Conservation (phyloP, 2,797 vertebrate species). For the Furcifer pardalis region DNA sequence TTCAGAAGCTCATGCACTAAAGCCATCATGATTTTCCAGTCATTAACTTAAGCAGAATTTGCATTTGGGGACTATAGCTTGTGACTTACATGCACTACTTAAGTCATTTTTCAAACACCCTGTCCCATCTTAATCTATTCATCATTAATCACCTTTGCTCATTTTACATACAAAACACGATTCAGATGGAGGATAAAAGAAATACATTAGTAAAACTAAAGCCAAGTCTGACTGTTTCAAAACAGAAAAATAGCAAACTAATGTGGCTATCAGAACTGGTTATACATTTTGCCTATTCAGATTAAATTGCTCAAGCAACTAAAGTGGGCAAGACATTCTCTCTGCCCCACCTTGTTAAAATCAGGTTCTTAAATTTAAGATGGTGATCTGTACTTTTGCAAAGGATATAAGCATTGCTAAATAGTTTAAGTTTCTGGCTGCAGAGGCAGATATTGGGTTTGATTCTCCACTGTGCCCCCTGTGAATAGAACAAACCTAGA, state of each 20-base stretch:
- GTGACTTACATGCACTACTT: constrained; percentile 80
- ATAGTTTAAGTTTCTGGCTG: too few relatives aligned
- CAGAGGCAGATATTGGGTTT: too few relatives aligned
- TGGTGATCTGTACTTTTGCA: neutral
- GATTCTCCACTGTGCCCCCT: too few relatives aligned
- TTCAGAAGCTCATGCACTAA: constrained; percentile 67
- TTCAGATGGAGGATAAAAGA: constrained; percentile 82
- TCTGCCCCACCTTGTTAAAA: neutral
- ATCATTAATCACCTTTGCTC: constrained; percentile 85
- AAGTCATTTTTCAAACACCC: constrained; percentile 84
- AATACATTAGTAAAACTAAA: constrained; percentile 82
- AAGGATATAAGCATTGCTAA: neutral
- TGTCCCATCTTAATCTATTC: constrained; percentile 83
- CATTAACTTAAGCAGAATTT: constrained; percentile 83
- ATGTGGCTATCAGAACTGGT: constrained; percentile 70
- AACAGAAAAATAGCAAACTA: constrained; percentile 71
- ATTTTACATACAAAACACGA: constrained; percentile 81
- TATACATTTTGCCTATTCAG: constrained; percentile 52
- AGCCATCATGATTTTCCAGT: constrained; percentile 79
- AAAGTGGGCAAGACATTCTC: constrained; percentile 28
- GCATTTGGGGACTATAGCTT: constrained; percentile 84
- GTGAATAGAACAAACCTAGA: too few relatives aligned
- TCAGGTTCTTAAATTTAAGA: neutral
- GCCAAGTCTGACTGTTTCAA: constrained; percentile 72
- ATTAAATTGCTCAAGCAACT: constrained; percentile 36